phyloP scores from a whole-genome alignment of 2,888 invertebrate species.

The Embidobia sp. region DNA sequence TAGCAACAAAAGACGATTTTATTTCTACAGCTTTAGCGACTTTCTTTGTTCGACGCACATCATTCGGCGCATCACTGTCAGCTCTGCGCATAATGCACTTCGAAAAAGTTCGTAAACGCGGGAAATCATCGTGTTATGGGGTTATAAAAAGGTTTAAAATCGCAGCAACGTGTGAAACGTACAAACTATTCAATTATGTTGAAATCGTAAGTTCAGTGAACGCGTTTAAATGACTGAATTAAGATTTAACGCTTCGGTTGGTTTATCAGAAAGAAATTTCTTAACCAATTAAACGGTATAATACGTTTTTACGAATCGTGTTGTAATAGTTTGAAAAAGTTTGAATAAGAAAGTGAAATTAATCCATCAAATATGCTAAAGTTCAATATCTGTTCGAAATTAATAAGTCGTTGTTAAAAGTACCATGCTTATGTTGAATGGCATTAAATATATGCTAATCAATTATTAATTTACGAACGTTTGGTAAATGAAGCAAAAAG shows the following conservation, averaged over 20 bases:
- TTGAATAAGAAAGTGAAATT: not conserved
- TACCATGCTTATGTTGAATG: too few species aligned
- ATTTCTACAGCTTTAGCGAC: too few species aligned
- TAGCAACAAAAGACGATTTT: slow-evolving; percentile 5
- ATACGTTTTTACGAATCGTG: not conserved
- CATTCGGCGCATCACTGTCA: too few species aligned
- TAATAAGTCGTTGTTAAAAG: too few species aligned
- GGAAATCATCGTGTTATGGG: slow-evolving; percentile 5
- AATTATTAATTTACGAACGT: too few species aligned
- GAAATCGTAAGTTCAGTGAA: slow-evolving; percentile 7
- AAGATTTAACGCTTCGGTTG: not conserved
- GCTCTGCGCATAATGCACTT: too few species aligned
- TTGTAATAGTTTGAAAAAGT: not conserved
- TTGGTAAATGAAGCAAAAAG: too few species aligned
- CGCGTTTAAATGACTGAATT: slow-evolving; percentile 2
- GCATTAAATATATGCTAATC: too few species aligned
- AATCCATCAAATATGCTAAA: too few species aligned
- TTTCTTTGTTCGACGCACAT: too few species aligned
- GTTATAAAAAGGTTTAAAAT: slow-evolving; percentile 9
- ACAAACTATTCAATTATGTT: slow-evolving; percentile 1
- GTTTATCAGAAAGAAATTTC: not conserved
- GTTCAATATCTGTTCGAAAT: too few species aligned
- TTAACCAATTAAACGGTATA: not conserved
- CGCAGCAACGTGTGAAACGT: not conserved
- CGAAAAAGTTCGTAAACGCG: slow-evolving; percentile 5